These are phyloP conservation scores for Chaunax sp. DNA, from an alignment of 2,797 vertebrate genomes.

Conservation along the genomic window DNA sequence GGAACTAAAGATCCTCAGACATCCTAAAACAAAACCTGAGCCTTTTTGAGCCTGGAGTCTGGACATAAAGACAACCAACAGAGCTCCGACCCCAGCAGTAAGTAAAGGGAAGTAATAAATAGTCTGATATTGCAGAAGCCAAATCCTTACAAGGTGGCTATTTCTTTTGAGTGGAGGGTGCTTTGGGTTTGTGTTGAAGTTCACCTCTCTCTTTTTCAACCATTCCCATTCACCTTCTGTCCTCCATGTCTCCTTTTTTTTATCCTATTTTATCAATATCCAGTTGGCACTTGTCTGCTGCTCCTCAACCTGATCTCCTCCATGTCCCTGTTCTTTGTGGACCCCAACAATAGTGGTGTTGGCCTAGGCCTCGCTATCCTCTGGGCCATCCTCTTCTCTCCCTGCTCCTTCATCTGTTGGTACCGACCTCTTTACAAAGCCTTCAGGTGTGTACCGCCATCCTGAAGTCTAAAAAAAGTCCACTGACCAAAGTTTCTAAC, in stretches of 20 bases:
- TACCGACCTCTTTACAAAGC: constrained; percentile 97
- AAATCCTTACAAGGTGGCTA: constrained; percentile 21
- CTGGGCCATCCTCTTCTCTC: constrained; percentile 93
- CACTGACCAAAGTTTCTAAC: background rate
- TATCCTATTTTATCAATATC: background rate
- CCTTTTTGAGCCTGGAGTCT: background rate
- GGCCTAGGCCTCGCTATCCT: constrained; percentile 94
- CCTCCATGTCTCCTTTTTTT: background rate
- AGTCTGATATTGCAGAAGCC: constrained; percentile 27
- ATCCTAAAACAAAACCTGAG: background rate
- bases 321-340: constrained; percentile 89
- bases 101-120: constrained; percentile 16
- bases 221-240: too few species aligned
- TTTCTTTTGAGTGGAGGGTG: background rate
- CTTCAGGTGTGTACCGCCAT: constrained; percentile 86
- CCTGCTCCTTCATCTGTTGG: constrained; percentile 97
- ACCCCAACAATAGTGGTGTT: constrained; percentile 69
- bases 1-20: background rate
- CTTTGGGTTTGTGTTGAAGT: constrained; percentile 3
- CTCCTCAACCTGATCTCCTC: constrained; percentile 91
- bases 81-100: background rate
- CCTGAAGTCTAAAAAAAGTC: background rate
- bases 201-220: background rate
- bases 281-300: constrained; percentile 80
- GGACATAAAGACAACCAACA: background rate